Evolutionary conservation across 1,140 invertebrate genomes (phyloP).

Genomic region (Cotesia chilonis): DNA sequence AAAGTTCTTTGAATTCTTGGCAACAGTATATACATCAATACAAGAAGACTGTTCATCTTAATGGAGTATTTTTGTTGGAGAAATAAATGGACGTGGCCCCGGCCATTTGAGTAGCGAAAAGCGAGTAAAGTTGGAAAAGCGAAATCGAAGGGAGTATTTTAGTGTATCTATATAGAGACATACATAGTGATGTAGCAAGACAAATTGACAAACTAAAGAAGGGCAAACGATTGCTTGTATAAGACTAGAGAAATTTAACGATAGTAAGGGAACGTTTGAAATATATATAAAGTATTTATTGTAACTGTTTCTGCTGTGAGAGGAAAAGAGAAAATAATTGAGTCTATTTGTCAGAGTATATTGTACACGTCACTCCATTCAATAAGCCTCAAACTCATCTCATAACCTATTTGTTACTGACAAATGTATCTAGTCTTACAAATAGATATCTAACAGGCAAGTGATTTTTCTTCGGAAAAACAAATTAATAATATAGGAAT

Average conservation of each 20-base stretch:
- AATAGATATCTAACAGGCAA: no score
- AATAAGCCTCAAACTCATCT: no score
- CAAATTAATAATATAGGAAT: no score
- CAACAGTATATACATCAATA: no score
- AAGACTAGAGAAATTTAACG: background rate
- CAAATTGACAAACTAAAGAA: constrained; percentile 5
- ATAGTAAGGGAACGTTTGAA: background rate
- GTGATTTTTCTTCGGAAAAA: no score
- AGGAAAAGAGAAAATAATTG: background rate
- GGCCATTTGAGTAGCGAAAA: background rate
- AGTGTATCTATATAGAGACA: background rate
- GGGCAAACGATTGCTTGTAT: constrained; percentile 7
- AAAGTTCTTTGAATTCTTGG: no score
- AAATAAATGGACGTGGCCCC: background rate
- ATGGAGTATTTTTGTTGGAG: constrained; percentile 2
- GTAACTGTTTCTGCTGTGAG: background rate
- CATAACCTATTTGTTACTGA: no score
- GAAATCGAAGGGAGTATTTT: background rate
- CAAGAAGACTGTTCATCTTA: background rate
- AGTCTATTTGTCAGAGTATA: constrained; percentile 1
- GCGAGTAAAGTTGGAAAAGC: background rate
- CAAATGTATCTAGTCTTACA: no score
- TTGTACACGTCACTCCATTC: no score
- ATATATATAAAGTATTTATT: constrained; percentile 12
- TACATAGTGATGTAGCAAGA: constrained; percentile 11